Evolutionary conservation across 2,113 vertebrate species (phyloP).

Genomic region (Cyphomyrus discorhynchus): DNA sequence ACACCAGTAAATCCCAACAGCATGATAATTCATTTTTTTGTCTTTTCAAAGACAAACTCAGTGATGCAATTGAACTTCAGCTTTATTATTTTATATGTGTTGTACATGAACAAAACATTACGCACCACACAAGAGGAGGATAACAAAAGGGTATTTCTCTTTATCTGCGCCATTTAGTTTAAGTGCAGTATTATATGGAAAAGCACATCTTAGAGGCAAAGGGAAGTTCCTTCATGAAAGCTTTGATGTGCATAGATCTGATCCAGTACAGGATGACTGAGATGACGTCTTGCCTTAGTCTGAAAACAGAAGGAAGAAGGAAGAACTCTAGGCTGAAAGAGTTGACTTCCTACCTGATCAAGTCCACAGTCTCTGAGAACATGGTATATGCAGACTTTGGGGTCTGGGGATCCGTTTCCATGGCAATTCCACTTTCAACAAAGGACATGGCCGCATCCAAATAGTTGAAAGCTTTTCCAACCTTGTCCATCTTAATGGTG

Average conservation of each 20-base stretch:
- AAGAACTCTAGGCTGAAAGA: not conserved
- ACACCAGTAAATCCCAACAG: not conserved
- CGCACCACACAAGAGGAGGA: not conserved
- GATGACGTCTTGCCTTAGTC: not conserved
- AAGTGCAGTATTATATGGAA: not conserved
- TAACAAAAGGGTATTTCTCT: not conserved
- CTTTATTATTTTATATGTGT: not conserved
- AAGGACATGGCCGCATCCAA: conserved; percentile 81
- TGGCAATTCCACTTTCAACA: conserved; percentile 78
- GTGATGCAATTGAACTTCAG: not conserved
- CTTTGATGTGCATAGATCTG: not conserved
- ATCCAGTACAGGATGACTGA: not conserved
- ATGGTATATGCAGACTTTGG: conserved; percentile 77
- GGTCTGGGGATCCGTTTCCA: conserved; percentile 69
- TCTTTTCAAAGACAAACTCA: not conserved
- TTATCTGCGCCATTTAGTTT: not conserved
- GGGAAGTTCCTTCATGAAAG: not conserved
- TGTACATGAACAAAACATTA: not conserved
- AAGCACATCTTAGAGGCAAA: not conserved
- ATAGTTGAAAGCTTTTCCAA: conserved; percentile 79
- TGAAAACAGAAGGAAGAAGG: not conserved
- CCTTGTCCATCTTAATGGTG: conserved; percentile 66
- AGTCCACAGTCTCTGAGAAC: conserved; percentile 77
- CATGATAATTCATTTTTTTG: not conserved
- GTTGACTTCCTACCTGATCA: conserved; percentile 72